Evolutionary conservation across 2,888 invertebrate genomes (phyloP).

Genomic region (Leucania comma): DNA sequence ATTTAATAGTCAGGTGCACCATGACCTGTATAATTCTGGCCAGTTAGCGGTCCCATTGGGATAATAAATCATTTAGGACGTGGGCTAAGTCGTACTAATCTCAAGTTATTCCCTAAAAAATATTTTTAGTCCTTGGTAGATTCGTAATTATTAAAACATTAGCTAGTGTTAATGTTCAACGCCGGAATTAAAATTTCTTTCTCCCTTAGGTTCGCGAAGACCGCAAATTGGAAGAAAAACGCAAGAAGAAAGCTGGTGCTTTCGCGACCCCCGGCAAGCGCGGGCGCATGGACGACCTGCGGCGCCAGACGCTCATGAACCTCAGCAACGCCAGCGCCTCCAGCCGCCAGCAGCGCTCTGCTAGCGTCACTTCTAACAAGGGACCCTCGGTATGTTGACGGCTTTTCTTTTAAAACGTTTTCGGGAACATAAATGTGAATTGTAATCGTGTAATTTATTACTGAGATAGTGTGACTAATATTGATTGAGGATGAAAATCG

Average conservation of each 20-base stretch:
- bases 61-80: too few relatives aligned
- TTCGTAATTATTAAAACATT: too few relatives aligned
- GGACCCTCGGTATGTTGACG: slow-evolving; percentile 58
- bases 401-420: not conserved
- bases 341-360: slow-evolving; percentile 81
- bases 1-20: too few relatives aligned
- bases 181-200: not conserved
- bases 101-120: too few relatives aligned
- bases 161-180: not conserved
- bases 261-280: slow-evolving; percentile 68
- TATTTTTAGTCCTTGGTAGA: too few relatives aligned
- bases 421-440: too few relatives aligned
- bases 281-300: not conserved
- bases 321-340: slow-evolving; percentile 85
- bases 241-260: slow-evolving; percentile 82
- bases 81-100: too few relatives aligned
- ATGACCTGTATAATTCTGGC: too few relatives aligned
- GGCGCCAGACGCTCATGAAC: slow-evolving; percentile 54
- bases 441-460: too few relatives aligned
- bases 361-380: slow-evolving; percentile 81
- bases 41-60: too few relatives aligned
- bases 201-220: slow-evolving; percentile 82
- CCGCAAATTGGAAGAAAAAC: slow-evolving; percentile 85
- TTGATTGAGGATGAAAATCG: too few relatives aligned
- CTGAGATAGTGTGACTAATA: too few relatives aligned